phyloP scores from a whole-genome alignment of 2,113 vertebrate genomes.

The Channa maculata region DNA sequence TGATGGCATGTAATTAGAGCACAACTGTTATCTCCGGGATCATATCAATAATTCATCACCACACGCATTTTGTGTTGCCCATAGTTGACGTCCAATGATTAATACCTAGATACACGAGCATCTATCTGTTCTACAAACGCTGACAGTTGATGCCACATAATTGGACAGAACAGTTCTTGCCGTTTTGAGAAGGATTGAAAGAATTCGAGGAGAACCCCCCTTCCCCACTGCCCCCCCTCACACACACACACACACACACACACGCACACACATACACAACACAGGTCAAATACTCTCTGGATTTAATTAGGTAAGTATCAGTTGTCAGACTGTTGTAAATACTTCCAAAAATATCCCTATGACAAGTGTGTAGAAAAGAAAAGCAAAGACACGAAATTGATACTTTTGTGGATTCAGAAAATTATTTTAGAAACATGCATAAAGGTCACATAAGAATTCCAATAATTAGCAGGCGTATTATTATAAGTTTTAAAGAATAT shows the following conservation, averaged over 20 bases:
- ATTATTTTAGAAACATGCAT: neutral
- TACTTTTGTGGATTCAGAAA: slow-evolving; percentile 11
- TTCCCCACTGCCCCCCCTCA: neutral
- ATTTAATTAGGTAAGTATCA: slow-evolving; percentile 43
- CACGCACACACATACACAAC: neutral
- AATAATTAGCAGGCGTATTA: neutral
- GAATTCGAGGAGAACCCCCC: slow-evolving; percentile 6
- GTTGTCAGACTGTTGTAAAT: slow-evolving; percentile 32
- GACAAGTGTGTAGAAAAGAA: slow-evolving; percentile 6
- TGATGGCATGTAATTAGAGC: slow-evolving; percentile 79
- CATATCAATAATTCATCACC: slow-evolving; percentile 78
- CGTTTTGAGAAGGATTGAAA: slow-evolving; percentile 12
- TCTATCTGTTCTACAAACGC: slow-evolving; percentile 50
- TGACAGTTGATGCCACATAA: slow-evolving; percentile 57
- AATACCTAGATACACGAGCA: slow-evolving; percentile 52
- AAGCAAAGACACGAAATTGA: slow-evolving; percentile 4
- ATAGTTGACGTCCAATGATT: slow-evolving; percentile 65
- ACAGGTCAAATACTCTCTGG: slow-evolving; percentile 21
- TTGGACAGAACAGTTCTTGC: slow-evolving; percentile 42
- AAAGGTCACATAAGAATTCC: neutral
- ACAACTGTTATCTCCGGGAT: slow-evolving; percentile 70
- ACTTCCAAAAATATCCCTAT: neutral
- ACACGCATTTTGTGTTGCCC: slow-evolving; percentile 54
- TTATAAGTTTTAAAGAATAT: slow-evolving; percentile 1
- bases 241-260: neutral